Evolutionary conservation across 2,797 vertebrate genomes (phyloP).

Genomic region (Propithecus deckenii): DNA sequence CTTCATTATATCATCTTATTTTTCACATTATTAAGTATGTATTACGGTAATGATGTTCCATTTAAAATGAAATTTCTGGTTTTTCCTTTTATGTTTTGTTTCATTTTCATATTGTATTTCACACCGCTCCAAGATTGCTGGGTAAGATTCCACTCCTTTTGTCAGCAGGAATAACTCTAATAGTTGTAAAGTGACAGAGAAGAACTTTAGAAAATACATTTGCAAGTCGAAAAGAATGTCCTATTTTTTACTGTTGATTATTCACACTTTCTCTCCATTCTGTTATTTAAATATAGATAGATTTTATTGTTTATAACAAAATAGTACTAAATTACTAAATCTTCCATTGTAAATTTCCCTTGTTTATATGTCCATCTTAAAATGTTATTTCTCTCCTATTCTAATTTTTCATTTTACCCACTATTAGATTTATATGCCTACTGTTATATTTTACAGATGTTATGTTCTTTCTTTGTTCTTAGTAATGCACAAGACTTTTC

Average conservation of each 20-base stretch:
- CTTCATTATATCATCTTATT: neutral
- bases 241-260: conserved; percentile 29
- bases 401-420: conserved; percentile 40
- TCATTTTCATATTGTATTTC: conserved; percentile 57
- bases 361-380: conserved; percentile 29
- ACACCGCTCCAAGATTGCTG: neutral
- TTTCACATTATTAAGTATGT: conserved; percentile 36
- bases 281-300: conserved; percentile 67
- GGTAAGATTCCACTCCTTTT: conserved; percentile 6
- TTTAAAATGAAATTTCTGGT: conserved; percentile 34
- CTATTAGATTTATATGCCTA: neutral
- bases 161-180: conserved; percentile 46
- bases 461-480: neutral
- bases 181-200: conserved; percentile 28
- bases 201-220: conserved; percentile 51
- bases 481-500: conserved; percentile 9
- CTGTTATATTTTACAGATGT: neutral
- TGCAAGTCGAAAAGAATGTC: conserved; percentile 55
- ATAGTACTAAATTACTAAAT: conserved; percentile 51
- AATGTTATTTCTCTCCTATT: conserved; percentile 2
- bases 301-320: conserved; percentile 60
- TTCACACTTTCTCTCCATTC: conserved; percentile 41
- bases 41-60: neutral
- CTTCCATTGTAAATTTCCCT: conserved; percentile 21
- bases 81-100: conserved; percentile 45